Base-by-base conservation (phyloP, 2,113 vertebrate species). In the Ahaetulla prasina region DNA sequence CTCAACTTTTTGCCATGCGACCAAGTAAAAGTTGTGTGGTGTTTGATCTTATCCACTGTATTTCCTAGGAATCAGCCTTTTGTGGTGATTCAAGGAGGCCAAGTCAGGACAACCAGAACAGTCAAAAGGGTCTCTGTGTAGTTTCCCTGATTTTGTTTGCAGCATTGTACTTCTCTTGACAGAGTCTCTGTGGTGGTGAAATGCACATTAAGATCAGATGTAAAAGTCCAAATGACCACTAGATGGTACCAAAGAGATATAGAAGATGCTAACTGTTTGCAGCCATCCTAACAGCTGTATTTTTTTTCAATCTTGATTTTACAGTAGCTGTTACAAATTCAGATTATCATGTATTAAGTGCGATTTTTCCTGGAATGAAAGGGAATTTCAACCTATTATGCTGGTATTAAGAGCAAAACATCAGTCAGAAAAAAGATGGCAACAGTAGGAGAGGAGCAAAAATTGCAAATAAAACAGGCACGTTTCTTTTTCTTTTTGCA, bases 1-100 rank as follows among this genome's bases (percentile, higher is more conserved):
- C 63, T 74, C 63, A 35, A 7, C 6, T 7, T 74, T 53, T 35
- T 88, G n/a, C 50, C 23, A 25, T 49, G 53, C 7, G 43, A 18
- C 22, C 35, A 57, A 35, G 39, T 55, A 92, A 54, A 39, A 43
- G 60, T 27, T 87, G 30, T 52, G 35, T 30, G 47, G 11, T 30
- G 30, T 57, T 43, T 16, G 43, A 45, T 18, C 53, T 47, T 52
- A 57, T 53, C 63, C 52, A 49, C 27, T 55, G 25, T 84, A 25
- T 85, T 92, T 92, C 85, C 52, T 85, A n/a, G 87, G 87, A 92
- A 85, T 9, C 43, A 35, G 25, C 87, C 68, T 57, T 87, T 68
- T 55, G 12, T 8, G 52, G 84, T 49, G 52, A 52, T 92, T 89
- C 63, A 43, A 80, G 87, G 91, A 92, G 68, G 52, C 43, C 85